Evolutionary conservation across 2,797 vertebrate species (phyloP).

Genomic region (Enteromius viviparus): DNA sequence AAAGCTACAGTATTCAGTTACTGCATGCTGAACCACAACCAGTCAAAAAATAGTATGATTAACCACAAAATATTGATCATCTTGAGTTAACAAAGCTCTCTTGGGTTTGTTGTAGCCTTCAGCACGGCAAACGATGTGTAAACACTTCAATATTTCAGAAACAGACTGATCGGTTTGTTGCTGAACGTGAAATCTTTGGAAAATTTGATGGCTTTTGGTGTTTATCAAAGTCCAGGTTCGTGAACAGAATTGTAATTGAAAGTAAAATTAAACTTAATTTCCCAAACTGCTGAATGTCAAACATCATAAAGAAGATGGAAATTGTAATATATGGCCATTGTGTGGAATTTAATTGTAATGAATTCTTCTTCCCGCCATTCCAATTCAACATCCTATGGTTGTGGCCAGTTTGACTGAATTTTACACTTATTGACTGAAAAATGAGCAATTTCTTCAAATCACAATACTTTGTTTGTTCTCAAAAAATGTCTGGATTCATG

Average conservation of each 20-base stretch:
- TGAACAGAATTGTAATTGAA: background rate
- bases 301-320: background rate
- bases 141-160: conserved; percentile 12
- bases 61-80: background rate
- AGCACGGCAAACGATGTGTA: background rate
- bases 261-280: too few relatives aligned
- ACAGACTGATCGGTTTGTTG: background rate
- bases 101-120: background rate
- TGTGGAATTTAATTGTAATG: background rate
- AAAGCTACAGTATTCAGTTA: background rate
- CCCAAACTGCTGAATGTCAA: background rate
- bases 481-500: background rate
- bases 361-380: background rate
- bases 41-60: background rate
- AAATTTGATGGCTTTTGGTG: background rate
- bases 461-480: background rate
- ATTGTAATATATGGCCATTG: background rate
- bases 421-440: background rate
- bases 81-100: conserved; percentile 16
- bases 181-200: background rate
- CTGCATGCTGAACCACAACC: background rate
- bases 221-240: background rate
- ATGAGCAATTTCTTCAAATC: background rate
- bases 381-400: background rate
- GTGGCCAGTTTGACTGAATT: background rate